phyloP scores from a whole-genome alignment of 2,797 vertebrate genomes.

The Meda fulgida region DNA sequence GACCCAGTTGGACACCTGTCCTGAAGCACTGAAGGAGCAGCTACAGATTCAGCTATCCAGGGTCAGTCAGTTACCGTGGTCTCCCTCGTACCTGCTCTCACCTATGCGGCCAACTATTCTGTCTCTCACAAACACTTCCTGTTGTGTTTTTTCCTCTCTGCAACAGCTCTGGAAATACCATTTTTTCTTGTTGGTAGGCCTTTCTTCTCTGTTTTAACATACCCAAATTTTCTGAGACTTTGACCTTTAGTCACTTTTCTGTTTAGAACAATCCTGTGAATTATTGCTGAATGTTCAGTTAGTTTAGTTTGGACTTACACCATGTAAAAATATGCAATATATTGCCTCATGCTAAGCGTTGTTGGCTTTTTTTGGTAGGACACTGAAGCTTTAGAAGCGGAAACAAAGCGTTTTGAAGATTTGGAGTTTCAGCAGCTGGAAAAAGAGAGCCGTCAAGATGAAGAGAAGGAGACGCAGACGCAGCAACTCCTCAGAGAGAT shows the following conservation, averaged over 20 bases:
- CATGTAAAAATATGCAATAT: background rate
- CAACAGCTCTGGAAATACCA: constrained; percentile 32
- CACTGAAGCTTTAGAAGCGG: constrained; percentile 80
- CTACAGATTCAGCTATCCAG: constrained; percentile 87
- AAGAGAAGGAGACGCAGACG: constrained; percentile 87
- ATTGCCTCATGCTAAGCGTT: background rate
- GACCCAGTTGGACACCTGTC: constrained; percentile 88
- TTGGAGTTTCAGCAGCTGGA: constrained; percentile 95
- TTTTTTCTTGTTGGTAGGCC: constrained; percentile 34
- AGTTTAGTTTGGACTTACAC: constrained; percentile 14
- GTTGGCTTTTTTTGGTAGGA: constrained; percentile 73
- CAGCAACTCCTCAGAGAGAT: constrained; percentile 89
- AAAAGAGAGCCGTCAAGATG: constrained; percentile 87
- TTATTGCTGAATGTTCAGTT: background rate
- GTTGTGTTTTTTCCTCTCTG: constrained; percentile 15
- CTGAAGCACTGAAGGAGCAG: constrained; percentile 88
- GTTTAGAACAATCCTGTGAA: background rate
- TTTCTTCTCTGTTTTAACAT: constrained; percentile 27
- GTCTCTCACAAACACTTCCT: constrained; percentile 35
- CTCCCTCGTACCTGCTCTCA: constrained; percentile 10
- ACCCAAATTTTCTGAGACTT: background rate
- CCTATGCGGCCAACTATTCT: constrained; percentile 17
- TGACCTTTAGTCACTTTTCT: background rate
- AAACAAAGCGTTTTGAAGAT: constrained; percentile 89
- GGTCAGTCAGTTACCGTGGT: constrained; percentile 69